Percentiles rank a stretch among this genome's conserved stretches.
phyloP scores from a whole-genome alignment of 2,797 vertebrate species.

The Carapus acus region DNA sequence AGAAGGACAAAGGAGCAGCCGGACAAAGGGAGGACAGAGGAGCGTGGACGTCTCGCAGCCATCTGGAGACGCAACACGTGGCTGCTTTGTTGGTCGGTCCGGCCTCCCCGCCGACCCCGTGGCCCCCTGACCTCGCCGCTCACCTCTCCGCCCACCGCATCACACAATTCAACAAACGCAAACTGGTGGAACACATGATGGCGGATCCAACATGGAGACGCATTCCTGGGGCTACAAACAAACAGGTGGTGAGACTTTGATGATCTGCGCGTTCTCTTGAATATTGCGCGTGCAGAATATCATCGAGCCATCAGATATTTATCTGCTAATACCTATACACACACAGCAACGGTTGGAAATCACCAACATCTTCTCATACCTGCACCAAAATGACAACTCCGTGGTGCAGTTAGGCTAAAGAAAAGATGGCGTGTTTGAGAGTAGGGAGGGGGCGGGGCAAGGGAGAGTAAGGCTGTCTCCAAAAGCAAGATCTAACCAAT shows the following conservation, averaged over 20 bases:
- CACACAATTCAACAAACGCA: no score
- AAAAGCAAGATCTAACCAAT: slow-evolving; percentile 71
- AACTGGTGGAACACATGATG: no score
- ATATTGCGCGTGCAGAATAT: no score
- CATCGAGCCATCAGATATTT: no score
- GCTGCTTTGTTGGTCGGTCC: slow-evolving; percentile 6
- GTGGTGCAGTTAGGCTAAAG: slow-evolving; percentile 39
- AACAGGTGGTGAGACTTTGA: no score
- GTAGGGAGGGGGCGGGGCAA: slow-evolving; percentile 8
- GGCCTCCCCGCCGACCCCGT: slow-evolving; percentile 12
- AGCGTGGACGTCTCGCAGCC: background rate
- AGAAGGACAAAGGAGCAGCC: background rate
- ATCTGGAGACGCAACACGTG: slow-evolving; percentile 3
- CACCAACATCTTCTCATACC: slow-evolving; percentile 48
- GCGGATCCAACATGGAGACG: no score
- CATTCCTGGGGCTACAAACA: no score
- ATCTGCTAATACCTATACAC: background rate
- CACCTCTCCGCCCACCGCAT: slow-evolving; percentile 9
- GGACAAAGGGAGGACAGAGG: slow-evolving; percentile 4
- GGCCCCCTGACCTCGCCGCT: slow-evolving; percentile 16
- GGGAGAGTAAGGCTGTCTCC: slow-evolving; percentile 58
- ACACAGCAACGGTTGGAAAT: slow-evolving; percentile 49
- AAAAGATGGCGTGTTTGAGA: slow-evolving; percentile 30
- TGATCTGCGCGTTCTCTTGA: no score
- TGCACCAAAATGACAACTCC: slow-evolving; percentile 39